Evolutionary conservation across 2,888 invertebrate species (phyloP), one percentile per base, ranked within the genome.

Genomic region (Eupeodes luniger): DNA sequence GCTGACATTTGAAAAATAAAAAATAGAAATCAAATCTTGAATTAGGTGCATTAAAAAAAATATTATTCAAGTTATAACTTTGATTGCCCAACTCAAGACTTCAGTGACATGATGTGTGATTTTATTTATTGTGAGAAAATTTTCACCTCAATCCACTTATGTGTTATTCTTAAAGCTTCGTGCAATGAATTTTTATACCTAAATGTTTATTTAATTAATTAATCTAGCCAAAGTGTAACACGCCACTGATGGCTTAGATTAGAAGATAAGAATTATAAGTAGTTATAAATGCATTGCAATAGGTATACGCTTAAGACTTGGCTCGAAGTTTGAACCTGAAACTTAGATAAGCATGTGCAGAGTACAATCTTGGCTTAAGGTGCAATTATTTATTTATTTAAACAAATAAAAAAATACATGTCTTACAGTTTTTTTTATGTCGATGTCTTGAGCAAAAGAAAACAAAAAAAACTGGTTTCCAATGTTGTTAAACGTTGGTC

Each of bases 161-260:
- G 5, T 40, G 5, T 40, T 40, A 7, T 40, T 40, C 9, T 40
- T 19, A 53, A 53, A 40, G 14, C 47, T 27, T 49, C 5, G 47
- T 40, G 40, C 40, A 64, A 36, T 67, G 1, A 53, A 7, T 53
- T 47, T 16, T 36, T 14, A 27, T 3, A 27, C 27, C 27, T 27
- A 36, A 69, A 55, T 69, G 72, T 62, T 78, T 62, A 55, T 67
- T 81, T 64, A 76, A 85, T 81, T 76, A 76, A 72, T 66, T 72
- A 57, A 72, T 74, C 72, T 16, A 66, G 40, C 36, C n/a, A 72
- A 67, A 78, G 82, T 69, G 82, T 82, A 82, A 59, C 79, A 83
- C 57, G 64, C 69, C 79, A 80, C 83, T 75, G 82, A 76, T 76
- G 57, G 75, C 79, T 55, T 49, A 53, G 86, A 87, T 83, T 76